Base-by-base conservation (phyloP, 2,888 invertebrate genomes). In the Hydropsyche betteni region DNA sequence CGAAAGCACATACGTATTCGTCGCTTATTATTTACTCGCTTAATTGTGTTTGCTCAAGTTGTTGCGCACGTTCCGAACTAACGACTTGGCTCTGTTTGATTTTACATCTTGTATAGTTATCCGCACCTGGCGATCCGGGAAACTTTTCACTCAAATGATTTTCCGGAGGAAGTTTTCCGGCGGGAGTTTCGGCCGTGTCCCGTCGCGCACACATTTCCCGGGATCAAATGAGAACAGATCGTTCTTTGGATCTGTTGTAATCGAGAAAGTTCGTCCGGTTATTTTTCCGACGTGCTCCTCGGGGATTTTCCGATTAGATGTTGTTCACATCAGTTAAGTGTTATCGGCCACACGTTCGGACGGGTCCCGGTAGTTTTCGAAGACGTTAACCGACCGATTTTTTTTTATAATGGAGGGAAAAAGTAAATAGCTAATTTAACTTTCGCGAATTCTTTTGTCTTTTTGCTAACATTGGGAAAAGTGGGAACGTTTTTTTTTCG, bases 101-200 rank as follows among this genome's bases (percentile, higher is more conserved):
- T 64, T 64, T 64, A 64, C 64, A 64, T 36, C 36, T 64, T 36
- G 64, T 36, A 34, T 36, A 64, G 34, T 64, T 64, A 33, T 36
- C 64, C 36, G 34, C 64, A 64, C 64, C 64, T 64, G 64, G 64
- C 36, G 53, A 36, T 38, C 33, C 72, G 58, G 50, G 53, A 78
- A 78, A 75, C 75, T 78, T 78, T 76, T 70, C 75, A 64, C 76
- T 75, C 74, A 75, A 78, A 78, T 73, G 78, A 75, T 73, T 77
- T 75, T 73, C 73, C 74, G 73, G 69, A 58, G 7, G 58, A 72
- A 72, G 36, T 72, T 52, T 50, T 69, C 8, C 14, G 36, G n/a
- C 53, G 51, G 12, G 72, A 58, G 14, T 55, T 44, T 50, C 74
- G 33, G 44, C 33, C 68, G 51, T 24, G 4, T 50, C 12, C 33